Evolutionary conservation across 1,140 invertebrate species (phyloP), one percentile per base, ranked within the genome.

Genomic region (Anastrepha ludens): DNA sequence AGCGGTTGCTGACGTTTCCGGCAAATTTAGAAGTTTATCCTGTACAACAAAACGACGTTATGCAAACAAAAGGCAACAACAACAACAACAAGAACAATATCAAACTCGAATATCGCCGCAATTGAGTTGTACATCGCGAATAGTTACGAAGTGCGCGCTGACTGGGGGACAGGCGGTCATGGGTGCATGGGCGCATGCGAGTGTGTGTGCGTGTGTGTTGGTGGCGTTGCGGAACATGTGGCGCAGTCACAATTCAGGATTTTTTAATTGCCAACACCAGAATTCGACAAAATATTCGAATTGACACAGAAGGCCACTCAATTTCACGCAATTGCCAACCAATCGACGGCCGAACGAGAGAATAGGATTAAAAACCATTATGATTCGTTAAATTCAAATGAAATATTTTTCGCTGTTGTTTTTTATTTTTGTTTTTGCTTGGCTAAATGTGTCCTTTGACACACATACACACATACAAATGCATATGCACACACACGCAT

Each of bases 261-360:
- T 81, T 81, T 81, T 81, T 81, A 81, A 81, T 81, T 81, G 74
- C 74, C 74, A 81, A 81, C 74, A 81, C 44, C 74, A 81, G 74
- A 55, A 55, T 81, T 81, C 74, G 74, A 81, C 47, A 81, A 81
- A 81, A 81, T 81, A 81, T 81, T 81, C 74, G 47, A 81, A 55
- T 58, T 81, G 74, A 81, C 74, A 47, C 74, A 81, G 74, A 81
- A 81, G 74, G 74, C 47, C 47, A 81, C 74, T 81, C 74, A 81
- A 81, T 81, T 81, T 81, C 47, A 47, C n/a, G 74, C 74, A 81
- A 81, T 81, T 81, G 47, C 74, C 74, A 81, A 81, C 74, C 74
- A 81, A 81, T 81, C 74, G 74, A 81, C 47, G 55, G 74, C 47
- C n/a, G 47, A 55, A 81, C 74, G 74, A 50, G 74, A 17, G 74